Conservation (phyloP, 2,113 vertebrate species). For the Glaucomys volans region DNA sequence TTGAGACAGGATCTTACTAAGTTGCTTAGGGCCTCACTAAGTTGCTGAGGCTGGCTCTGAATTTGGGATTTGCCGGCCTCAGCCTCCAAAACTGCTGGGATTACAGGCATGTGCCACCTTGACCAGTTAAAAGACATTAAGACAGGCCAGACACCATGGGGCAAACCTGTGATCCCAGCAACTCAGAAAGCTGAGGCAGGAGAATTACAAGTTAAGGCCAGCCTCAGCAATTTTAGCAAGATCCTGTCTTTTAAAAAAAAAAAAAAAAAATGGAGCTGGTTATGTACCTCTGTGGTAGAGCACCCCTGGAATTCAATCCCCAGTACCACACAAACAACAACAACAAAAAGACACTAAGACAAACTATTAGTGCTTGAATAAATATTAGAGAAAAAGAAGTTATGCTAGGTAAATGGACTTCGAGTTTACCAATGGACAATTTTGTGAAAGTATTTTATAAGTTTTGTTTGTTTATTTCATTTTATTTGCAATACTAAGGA, state of each 20-base stretch:
- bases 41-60: no score
- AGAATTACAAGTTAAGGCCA: not conserved
- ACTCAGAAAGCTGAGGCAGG: not conserved
- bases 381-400: constrained; percentile 18
- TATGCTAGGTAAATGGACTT: constrained; percentile 32
- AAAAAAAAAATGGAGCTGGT: no score
- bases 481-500: no score
- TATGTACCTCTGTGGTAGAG: not conserved
- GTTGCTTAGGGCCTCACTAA: no score
- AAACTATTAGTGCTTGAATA: not conserved
- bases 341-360: not conserved
- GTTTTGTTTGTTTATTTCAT: no score
- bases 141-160: not conserved
- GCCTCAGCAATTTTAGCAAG: not conserved
- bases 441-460: not conserved
- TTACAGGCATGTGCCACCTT: no score
- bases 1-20: no score
- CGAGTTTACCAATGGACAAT: constrained; percentile 6
- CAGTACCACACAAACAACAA: not conserved
- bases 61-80: no score
- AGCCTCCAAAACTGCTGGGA: no score
- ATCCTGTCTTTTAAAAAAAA: no score
- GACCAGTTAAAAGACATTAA: no score
- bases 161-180: not conserved
- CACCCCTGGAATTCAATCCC: not conserved